phyloP scores from a whole-genome alignment of 2,888 invertebrate genomes.

The Macropis europaea region DNA sequence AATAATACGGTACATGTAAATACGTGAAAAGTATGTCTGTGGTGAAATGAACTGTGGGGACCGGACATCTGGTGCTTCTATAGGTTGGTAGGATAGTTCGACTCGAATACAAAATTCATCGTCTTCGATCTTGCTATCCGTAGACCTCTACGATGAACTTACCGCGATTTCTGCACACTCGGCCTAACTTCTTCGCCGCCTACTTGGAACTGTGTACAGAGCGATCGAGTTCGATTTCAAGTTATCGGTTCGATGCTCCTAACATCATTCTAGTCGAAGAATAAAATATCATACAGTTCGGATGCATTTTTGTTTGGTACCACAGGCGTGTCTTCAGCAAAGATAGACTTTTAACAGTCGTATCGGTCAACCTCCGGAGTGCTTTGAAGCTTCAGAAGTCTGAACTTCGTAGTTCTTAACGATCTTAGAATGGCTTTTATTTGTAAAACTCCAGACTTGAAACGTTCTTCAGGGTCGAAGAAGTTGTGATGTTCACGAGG shows the following conservation, averaged over 20 bases:
- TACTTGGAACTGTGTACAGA: neutral
- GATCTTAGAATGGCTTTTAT: too few relatives aligned
- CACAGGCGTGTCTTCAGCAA: too few relatives aligned
- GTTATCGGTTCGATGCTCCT: neutral
- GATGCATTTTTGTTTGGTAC: neutral
- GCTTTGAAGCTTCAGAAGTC: too few relatives aligned
- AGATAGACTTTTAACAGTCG: too few relatives aligned
- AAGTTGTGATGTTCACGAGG: neutral
- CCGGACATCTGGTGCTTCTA: constrained; percentile 72
- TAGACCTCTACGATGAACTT: constrained; percentile 46
- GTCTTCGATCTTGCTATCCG: constrained; percentile 72
- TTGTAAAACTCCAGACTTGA: neutral
- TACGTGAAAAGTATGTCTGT: constrained; percentile 32
- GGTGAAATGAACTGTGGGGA: constrained; percentile 68
- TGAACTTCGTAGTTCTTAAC: too few relatives aligned
- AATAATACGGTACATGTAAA: neutral
- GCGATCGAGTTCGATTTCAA: constrained; percentile 7
- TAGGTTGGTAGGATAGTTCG: constrained; percentile 69
- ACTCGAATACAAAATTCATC: constrained; percentile 77
- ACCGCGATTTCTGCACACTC: constrained; percentile 31
- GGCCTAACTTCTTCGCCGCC: constrained; percentile 11
- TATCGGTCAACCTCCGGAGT: too few relatives aligned
- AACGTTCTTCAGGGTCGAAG: neutral
- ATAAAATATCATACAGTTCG: neutral
- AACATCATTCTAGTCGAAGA: neutral